Base-by-base conservation (phyloP, 2,888 invertebrate species). In the Cephalotes varians region DNA sequence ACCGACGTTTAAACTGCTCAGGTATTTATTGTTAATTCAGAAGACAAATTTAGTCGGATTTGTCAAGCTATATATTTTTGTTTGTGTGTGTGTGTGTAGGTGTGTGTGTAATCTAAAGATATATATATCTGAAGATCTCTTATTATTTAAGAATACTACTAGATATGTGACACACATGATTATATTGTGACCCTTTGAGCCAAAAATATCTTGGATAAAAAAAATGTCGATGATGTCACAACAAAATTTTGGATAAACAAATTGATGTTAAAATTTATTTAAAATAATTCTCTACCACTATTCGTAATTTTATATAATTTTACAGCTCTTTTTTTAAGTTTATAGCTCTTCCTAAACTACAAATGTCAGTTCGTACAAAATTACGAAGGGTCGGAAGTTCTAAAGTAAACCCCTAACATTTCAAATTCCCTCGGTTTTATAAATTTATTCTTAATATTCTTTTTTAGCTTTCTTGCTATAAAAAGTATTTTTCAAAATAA, bases 11-110 rank as follows among this genome's bases (percentile, higher is more conserved):
- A 71, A 69, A 54, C 18, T 37, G 6, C 10, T 10, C 18, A 25
- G 64, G 15, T 51, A 15, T 9, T 12, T n/a, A 64, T 56, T 47
- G 21, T 51, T 81, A 69, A 83, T 83, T 85, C 83, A 72, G 44
- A 72, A 76, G 64, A 79, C 51, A 51, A 71, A 12, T 37, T 56
- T 54, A n/a, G 7, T 28, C 10, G 34, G 49, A 64, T 25, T 64
- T 60, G 6, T 40, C n/a, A 1, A n/a, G n/a, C n/a, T n/a, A n/a
- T n/a, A n/a, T n/a, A n/a, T n/a, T n/a, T n/a, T 40, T 10, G 10
- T 2, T 40, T 40, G 37, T 37, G 37, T 37, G 37, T 37, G 37
- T 40, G 37, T 40, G 0, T n/a, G n/a, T n/a, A n/a, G n/a, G n/a
- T n/a, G n/a, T n/a, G n/a, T n/a, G n/a, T 25, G 3, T 51, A 51